These are phyloP conservation scores for Drosophila insularis DNA, from an alignment of 1,140 invertebrate genomes.

Conservation along the genomic window DNA sequence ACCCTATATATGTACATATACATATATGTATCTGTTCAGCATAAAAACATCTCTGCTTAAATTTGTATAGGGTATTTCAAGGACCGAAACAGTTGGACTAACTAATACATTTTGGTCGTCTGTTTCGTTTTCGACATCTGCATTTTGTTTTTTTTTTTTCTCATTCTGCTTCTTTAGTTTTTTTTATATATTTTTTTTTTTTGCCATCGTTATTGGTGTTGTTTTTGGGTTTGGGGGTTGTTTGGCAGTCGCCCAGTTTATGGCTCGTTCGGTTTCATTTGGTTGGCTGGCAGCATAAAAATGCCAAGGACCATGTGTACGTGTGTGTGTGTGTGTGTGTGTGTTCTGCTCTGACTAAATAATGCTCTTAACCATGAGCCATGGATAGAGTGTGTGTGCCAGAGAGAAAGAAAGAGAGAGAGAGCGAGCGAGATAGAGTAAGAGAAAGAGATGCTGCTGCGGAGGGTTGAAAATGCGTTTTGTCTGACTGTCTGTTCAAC, in stretches of 20 bases:
- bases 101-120: background rate
- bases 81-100: background rate
- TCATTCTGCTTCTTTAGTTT: background rate
- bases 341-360: slow-evolving; percentile 48
- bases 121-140: slow-evolving; percentile 7
- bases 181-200: background rate
- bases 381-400: slow-evolving; percentile 12
- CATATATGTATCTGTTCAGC: too few species aligned
- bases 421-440: background rate
- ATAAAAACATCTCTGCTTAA: too few species aligned
- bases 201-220: background rate
- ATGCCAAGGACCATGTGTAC: slow-evolving; percentile 53
- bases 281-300: slow-evolving; percentile 76
- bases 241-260: slow-evolving; percentile 68
- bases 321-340: slow-evolving; percentile 32
- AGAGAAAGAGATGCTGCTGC: background rate
- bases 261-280: slow-evolving; percentile 77
- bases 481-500: slow-evolving; percentile 57
- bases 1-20: too few species aligned
- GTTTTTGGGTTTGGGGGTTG: slow-evolving; percentile 52
- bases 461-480: slow-evolving; percentile 64
- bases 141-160: slow-evolving; percentile 3
- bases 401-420: background rate
- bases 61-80: background rate
- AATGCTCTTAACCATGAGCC: slow-evolving; percentile 74